A percentile compares a stretch with the other conserved stretches of the same genome.
Conservation (phyloP, 2,797 vertebrate species). For the Nothura maculosa region DNA sequence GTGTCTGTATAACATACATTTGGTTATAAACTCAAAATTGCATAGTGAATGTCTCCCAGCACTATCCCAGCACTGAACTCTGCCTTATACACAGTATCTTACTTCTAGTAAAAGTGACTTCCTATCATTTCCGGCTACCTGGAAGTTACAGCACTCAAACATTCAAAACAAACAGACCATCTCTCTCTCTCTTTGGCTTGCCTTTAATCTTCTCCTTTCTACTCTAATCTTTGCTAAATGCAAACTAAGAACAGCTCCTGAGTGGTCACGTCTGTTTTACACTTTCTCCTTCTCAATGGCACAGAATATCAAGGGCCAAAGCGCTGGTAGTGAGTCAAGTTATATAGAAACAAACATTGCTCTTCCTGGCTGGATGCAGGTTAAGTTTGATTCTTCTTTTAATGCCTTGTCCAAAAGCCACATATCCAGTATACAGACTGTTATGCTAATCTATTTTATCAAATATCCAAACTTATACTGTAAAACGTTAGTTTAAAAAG, state of each 20-base stretch:
- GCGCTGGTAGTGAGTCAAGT: neutral
- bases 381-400: constrained; percentile 26
- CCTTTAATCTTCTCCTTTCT: neutral
- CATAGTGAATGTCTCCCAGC: neutral
- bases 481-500: neutral
- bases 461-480: neutral
- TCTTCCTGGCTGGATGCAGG: neutral
- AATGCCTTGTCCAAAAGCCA: constrained; percentile 11
- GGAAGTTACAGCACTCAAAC: neutral
- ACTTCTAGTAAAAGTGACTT: neutral
- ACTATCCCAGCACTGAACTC: neutral
- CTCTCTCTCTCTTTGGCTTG: neutral
- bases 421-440: neutral
- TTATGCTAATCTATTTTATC: constrained; percentile 23
- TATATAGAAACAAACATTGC: neutral
- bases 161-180: neutral
- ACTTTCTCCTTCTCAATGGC: neutral
- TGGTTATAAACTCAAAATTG: neutral
- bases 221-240: neutral
- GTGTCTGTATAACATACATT: neutral
- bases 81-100: neutral
- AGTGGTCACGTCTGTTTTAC: neutral
- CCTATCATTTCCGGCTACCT: neutral
- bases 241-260: neutral
- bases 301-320: neutral